These are phyloP conservation scores for Scrobipalpa costella DNA, from an alignment of 2,888 invertebrate species.

Conservation along the genomic window DNA sequence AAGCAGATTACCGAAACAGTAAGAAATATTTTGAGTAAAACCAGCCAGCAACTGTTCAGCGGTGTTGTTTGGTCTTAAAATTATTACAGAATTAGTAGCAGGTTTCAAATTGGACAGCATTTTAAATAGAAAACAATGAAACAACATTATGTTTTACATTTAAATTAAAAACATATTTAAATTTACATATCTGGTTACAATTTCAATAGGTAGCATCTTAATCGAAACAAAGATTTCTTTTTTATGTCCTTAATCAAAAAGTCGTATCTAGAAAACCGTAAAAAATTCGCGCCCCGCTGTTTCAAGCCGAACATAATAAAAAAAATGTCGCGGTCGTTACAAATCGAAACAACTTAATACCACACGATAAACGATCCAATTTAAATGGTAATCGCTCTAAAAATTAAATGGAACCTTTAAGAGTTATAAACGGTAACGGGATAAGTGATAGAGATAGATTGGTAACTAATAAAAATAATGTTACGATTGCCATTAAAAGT, in stretches of 20 bases:
- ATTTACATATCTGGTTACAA: neutral
- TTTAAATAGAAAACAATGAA: no score
- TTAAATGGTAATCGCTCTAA: constrained; percentile 46
- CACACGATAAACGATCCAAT: constrained; percentile 38
- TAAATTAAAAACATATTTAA: no score
- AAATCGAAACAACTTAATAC: constrained; percentile 32
- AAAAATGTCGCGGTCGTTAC: constrained; percentile 21
- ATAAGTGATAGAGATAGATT: constrained; percentile 24
- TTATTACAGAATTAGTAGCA: no score
- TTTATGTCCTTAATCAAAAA: constrained; percentile 15
- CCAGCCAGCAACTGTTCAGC: no score
- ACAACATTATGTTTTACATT: no score
- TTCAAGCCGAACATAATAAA: constrained; percentile 17
- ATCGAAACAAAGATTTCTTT: neutral
- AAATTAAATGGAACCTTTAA: constrained; percentile 25
- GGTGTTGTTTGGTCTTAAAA: no score
- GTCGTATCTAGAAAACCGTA: constrained; percentile 23
- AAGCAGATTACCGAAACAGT: no score
- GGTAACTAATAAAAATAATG: constrained; percentile 30
- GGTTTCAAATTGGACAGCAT: no score
- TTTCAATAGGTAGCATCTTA: constrained; percentile 5
- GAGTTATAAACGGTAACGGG: constrained; percentile 33
- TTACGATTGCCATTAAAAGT: constrained; percentile 25
- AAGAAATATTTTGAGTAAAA: no score
- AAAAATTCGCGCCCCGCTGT: constrained; percentile 35